A percentile compares a stretch with the other conserved stretches of the same genome.
Evolutionary conservation across 2,888 invertebrate species (phyloP).

Genomic region (Ametastegia equiseti): DNA sequence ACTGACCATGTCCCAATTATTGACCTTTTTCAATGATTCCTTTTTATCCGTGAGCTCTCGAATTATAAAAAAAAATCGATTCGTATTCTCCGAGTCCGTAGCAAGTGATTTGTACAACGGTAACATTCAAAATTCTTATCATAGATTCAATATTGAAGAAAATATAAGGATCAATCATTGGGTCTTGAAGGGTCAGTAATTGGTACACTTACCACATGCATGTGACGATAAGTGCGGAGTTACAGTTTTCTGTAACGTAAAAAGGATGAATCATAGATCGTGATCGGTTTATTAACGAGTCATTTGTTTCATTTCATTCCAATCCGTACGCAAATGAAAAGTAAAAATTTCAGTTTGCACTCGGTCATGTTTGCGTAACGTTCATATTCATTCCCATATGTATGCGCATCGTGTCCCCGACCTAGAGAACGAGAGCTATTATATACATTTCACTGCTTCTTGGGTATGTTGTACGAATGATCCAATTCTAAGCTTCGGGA

Average conservation of each 20-base stretch:
- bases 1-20: too few relatives aligned
- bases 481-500: not conserved
- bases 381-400: slow-evolving; percentile 39
- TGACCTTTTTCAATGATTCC: too few relatives aligned
- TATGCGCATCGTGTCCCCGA: slow-evolving; percentile 60
- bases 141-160: too few relatives aligned
- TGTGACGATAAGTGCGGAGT: not conserved
- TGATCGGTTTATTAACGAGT: slow-evolving; percentile 33
- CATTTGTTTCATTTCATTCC: slow-evolving; percentile 18
- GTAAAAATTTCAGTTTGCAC: slow-evolving; percentile 40
- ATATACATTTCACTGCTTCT: slow-evolving; percentile 28
- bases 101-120: too few relatives aligned
- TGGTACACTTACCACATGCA: not conserved
- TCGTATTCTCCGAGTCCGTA: too few relatives aligned
- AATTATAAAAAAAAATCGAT: too few relatives aligned
- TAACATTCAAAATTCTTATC: too few relatives aligned
- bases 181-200: too few relatives aligned
- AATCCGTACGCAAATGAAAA: slow-evolving; percentile 32
- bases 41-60: too few relatives aligned
- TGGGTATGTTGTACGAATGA: slow-evolving; percentile 2
- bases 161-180: too few relatives aligned
- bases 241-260: not conserved
- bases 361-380: slow-evolving; percentile 40
- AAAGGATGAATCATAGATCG: not conserved
- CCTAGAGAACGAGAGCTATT: slow-evolving; percentile 60